Evolutionary conservation across 2,797 vertebrate species (phyloP).

Genomic region (Megaceryle alcyon): DNA sequence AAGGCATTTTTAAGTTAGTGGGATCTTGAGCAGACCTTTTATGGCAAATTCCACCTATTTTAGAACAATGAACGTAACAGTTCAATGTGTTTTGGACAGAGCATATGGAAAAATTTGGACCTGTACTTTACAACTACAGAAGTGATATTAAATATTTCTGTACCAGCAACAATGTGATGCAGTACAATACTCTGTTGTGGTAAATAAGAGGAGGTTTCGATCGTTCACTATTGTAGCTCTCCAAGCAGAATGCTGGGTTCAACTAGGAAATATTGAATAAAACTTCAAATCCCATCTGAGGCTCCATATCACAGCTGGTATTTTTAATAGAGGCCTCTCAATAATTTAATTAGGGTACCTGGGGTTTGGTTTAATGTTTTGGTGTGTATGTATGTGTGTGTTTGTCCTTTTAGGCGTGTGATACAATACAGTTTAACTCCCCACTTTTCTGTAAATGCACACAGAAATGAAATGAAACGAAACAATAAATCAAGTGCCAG

Average conservation of each 20-base stretch:
- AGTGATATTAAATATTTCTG: slow-evolving; percentile 16
- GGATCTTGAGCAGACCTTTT: slow-evolving; percentile 17
- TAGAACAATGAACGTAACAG: background rate
- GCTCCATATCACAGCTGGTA: background rate
- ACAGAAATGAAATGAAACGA: background rate
- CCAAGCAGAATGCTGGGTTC: background rate
- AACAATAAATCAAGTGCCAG: background rate
- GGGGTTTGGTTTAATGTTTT: background rate
- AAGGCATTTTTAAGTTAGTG: background rate
- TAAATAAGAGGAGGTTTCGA: slow-evolving; percentile 35
- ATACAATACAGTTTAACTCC: background rate
- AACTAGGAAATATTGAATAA: slow-evolving; percentile 3
- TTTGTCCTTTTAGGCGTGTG: background rate
- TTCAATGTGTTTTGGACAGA: background rate
- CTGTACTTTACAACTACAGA: slow-evolving; percentile 40
- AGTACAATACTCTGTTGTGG: background rate
- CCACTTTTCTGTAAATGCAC: background rate
- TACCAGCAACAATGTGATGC: background rate
- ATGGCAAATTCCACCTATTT: slow-evolving; percentile 6
- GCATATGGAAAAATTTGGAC: background rate
- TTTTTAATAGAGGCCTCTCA: background rate
- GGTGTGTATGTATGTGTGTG: no score
- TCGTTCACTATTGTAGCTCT: background rate
- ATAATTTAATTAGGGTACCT: background rate
- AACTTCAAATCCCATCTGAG: background rate